phyloP scores from a whole-genome alignment of 2,797 vertebrate genomes.

The Fringilla coelebs region DNA sequence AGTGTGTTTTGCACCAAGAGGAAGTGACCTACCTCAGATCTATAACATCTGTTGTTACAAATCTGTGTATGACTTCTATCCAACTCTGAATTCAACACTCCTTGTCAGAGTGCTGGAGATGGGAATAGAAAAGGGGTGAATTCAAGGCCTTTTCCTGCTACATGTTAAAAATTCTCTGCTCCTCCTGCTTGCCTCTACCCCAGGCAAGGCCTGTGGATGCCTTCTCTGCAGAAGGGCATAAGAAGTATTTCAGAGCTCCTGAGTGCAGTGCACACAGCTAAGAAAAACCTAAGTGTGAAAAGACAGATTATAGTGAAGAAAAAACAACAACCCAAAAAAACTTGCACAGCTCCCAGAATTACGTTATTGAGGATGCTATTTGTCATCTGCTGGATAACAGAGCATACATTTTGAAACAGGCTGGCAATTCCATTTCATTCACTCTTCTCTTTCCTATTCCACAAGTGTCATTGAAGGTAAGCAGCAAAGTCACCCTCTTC shows the following conservation, averaged over 20 bases:
- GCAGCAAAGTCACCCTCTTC: constrained; percentile 56
- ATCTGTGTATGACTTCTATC: not conserved
- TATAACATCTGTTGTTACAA: not conserved
- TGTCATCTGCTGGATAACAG: not conserved
- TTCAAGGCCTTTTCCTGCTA: not conserved
- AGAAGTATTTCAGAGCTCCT: not conserved
- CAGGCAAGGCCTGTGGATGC: not conserved
- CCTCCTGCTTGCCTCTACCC: not conserved
- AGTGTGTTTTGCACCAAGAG: not conserved
- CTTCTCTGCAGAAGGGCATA: not conserved
- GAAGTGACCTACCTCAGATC: not conserved
- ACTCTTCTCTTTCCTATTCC: constrained; percentile 48
- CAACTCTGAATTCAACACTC: not conserved
- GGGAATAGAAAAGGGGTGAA: not conserved
- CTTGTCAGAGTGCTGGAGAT: not conserved
- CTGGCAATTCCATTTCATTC: constrained; percentile 38
- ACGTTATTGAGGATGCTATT: not conserved
- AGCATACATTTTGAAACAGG: constrained; percentile 29
- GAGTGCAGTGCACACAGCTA: not conserved
- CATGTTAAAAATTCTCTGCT: not conserved
- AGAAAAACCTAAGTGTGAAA: constrained; percentile 14
- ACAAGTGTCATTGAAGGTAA: constrained; percentile 62
- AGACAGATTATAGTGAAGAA: not conserved
- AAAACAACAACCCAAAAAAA: constrained; percentile 8
- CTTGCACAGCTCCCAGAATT: not conserved